Percentiles rank a stretch among this genome's conserved stretches.
These are phyloP conservation scores for Drosophila pallidifrons DNA, from an alignment of 1,140 invertebrate species.

Conservation along the genomic window DNA sequence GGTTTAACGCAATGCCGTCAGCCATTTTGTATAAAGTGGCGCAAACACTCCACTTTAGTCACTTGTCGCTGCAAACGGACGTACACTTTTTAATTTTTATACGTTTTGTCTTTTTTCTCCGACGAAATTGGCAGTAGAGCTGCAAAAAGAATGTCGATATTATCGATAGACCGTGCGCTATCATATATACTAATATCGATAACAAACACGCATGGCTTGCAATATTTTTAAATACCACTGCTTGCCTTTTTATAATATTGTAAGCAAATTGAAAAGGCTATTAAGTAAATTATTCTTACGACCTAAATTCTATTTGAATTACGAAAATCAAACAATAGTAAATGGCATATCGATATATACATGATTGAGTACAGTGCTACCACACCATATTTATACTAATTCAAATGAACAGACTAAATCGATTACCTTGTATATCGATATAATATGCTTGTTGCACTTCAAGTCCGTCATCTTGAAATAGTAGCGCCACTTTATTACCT, in stretches of 20 bases:
- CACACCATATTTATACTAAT: background rate
- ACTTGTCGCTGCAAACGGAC: constrained; percentile 5
- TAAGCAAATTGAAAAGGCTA: too few species aligned
- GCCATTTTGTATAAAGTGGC: constrained; percentile 61
- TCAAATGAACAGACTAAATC: background rate
- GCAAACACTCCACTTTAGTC: constrained; percentile 32
- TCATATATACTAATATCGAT: too few species aligned
- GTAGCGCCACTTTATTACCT: background rate
- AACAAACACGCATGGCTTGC: too few species aligned
- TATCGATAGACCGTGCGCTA: background rate
- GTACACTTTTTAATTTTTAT: constrained; percentile 28
- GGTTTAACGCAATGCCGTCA: constrained; percentile 62
- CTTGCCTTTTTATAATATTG: too few species aligned
- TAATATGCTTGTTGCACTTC: background rate
- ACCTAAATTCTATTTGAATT: too few species aligned
- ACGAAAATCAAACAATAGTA: too few species aligned
- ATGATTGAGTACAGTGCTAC: too few species aligned
- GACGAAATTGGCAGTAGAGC: constrained; percentile 24
- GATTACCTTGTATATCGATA: constrained; percentile 7
- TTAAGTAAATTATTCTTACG: too few species aligned
- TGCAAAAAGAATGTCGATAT: too few species aligned
- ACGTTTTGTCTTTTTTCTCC: constrained; percentile 46
- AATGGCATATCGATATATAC: too few species aligned
- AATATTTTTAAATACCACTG: too few species aligned
- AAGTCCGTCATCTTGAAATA: constrained; percentile 14